A percentile compares a stretch with the other conserved stretches of the same genome.
Evolutionary conservation across 2,113 vertebrate species (phyloP).

Genomic region (Dryoscopus gambensis): DNA sequence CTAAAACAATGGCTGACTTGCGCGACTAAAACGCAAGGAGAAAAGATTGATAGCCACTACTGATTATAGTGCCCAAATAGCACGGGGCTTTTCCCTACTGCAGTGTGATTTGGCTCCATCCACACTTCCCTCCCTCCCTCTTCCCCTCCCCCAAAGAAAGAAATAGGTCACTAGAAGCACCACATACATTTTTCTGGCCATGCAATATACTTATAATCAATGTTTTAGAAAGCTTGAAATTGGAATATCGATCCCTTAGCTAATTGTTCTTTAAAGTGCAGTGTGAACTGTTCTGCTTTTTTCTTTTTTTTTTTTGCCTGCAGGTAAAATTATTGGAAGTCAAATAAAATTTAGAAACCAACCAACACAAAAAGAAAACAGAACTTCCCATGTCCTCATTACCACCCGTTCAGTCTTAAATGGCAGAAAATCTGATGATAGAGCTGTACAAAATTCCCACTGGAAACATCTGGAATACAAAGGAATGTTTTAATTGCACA

Average conservation of each 20-base stretch:
- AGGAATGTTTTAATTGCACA: slow-evolving; percentile 12
- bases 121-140: background rate
- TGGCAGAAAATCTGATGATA: background rate
- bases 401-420: background rate
- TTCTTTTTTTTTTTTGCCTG: background rate
- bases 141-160: background rate
- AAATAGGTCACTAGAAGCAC: background rate
- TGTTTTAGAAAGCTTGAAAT: background rate
- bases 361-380: background rate
- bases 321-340: background rate
- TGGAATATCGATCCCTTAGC: background rate
- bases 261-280: background rate
- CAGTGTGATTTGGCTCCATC: background rate
- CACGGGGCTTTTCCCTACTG: background rate
- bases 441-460: background rate
- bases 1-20: background rate
- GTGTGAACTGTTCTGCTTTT: background rate
- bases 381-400: background rate
- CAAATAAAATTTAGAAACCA: background rate
- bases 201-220: background rate
- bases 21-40: background rate
- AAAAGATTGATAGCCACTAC: background rate
- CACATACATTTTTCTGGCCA: background rate
- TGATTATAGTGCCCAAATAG: background rate
- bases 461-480: background rate